Evolutionary conservation across 2,113 vertebrate genomes (phyloP), one percentile per base, ranked within the genome.

Genomic region (Mormyrus iriodes): DNA sequence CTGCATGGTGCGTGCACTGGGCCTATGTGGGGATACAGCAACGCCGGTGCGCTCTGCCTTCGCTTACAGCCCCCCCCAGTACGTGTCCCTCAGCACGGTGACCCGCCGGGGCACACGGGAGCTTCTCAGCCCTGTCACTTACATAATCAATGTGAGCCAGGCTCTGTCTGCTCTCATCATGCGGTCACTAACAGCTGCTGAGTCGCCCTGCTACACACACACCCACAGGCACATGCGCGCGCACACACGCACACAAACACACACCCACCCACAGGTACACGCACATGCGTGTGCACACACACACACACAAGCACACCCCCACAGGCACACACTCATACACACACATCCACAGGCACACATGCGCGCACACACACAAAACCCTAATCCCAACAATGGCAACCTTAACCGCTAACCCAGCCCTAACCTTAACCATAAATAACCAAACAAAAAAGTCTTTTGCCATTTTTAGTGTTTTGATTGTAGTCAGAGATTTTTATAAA

Each of bases 131-230:
- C 94, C 95, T 94, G 91, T 91, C 92, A 89, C 94, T 96, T 96
- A 95, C 94, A 93, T 96, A 95, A 96, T 95, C 92, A 92, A 94
- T 94, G 95, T 93, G 94, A 93, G 93, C 35, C 35, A 42, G 73
- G 73, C 73, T 79, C 73, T 79, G 35, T 79, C 73, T 79, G 93
- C 91, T 88, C 82, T 90, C 93, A 93, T 91, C 93, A 94, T 93
- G 93, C 91, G 92, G 93, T 93, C 94, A 93, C 91, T 94, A 94
- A 95, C 96, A 95, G 94, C 95, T 95, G 73, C 73, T 5, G 35
- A 79, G 15, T 4, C 13, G n/a, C 8, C 35, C 35, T 8, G 31
- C 73, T 35, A 79, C 69, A n/a, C 31, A 19, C 35, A 90, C 93
- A 93, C 91, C 92, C 73, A 76, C 73, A 76, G 2, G 2, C 31